phyloP scores from a whole-genome alignment of 2,888 invertebrate species.

The Lochmaea crataegi region DNA sequence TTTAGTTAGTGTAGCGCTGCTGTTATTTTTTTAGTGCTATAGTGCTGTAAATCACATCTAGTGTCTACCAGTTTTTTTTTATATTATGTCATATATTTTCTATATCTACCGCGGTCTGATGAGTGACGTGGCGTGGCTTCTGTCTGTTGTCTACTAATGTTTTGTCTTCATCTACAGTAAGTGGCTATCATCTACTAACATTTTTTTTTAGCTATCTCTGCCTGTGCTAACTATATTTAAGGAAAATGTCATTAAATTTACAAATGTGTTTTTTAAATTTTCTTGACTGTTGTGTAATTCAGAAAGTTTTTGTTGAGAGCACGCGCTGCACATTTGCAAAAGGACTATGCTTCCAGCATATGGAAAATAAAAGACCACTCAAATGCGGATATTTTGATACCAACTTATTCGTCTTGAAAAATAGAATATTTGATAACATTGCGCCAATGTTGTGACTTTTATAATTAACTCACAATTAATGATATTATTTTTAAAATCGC shows the following conservation, averaged over 20 bases:
- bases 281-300: not conserved
- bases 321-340: not conserved
- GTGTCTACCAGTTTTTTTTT: conserved; percentile 55
- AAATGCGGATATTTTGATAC: no score
- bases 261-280: not conserved
- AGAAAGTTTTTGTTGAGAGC: not conserved
- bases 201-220: conserved; percentile 31
- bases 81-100: conserved; percentile 51
- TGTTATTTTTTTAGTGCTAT: conserved; percentile 54
- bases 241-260: conserved; percentile 1
- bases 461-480: no score
- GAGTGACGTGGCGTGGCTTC: conserved; percentile 58
- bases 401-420: no score
- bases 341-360: no score
- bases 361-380: no score
- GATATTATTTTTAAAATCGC: no score
- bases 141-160: conserved; percentile 65
- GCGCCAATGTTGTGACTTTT: no score
- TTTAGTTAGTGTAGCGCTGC: conserved; percentile 51
- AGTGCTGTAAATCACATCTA: conserved; percentile 55
- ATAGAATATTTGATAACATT: no score
- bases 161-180: conserved; percentile 64
- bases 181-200: conserved; percentile 62
- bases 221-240: conserved; percentile 19
- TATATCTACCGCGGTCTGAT: conserved; percentile 54